Conservation (phyloP, 2,797 vertebrate genomes). For the Danio tinwini region DNA sequence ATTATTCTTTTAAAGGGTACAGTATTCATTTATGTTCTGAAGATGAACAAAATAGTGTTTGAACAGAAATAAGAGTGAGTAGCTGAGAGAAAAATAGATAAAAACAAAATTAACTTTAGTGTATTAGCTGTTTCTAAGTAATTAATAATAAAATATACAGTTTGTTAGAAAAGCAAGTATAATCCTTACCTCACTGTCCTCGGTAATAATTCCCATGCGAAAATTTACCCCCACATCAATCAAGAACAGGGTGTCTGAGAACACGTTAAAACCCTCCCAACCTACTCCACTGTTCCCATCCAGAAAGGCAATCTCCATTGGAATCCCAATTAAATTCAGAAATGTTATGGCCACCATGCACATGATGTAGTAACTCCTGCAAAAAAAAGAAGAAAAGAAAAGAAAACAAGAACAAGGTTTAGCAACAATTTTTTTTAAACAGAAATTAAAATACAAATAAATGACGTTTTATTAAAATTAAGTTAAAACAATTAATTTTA, state of each 20-base stretch:
- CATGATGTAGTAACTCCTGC: slow-evolving; percentile 83
- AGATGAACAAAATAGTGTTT: too few relatives aligned
- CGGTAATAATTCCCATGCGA: slow-evolving; percentile 79
- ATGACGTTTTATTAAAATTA: too few relatives aligned
- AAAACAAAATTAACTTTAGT: too few relatives aligned
- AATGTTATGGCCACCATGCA: slow-evolving; percentile 82
- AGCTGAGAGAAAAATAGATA: too few relatives aligned
- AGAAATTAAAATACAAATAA: too few relatives aligned
- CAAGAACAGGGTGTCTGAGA: slow-evolving; percentile 81
- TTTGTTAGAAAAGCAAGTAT: neutral
- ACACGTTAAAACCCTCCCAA: slow-evolving; percentile 82
- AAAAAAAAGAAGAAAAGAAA: too few relatives aligned
- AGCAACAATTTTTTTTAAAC: neutral
- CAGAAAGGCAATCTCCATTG: slow-evolving; percentile 83
- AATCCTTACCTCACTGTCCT: slow-evolving; percentile 77
- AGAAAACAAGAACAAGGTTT: neutral
- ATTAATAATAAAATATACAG: too few relatives aligned
- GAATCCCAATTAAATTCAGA: slow-evolving; percentile 81
- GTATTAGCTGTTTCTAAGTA: too few relatives aligned
- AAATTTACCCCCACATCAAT: slow-evolving; percentile 82
- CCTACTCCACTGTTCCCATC: slow-evolving; percentile 73
- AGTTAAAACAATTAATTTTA: too few relatives aligned
- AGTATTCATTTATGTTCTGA: too few relatives aligned
- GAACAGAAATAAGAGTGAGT: too few relatives aligned
- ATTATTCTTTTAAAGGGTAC: too few relatives aligned